phyloP scores from a whole-genome alignment of 1,140 invertebrate genomes.

The Drosophila lacteicornis region DNA sequence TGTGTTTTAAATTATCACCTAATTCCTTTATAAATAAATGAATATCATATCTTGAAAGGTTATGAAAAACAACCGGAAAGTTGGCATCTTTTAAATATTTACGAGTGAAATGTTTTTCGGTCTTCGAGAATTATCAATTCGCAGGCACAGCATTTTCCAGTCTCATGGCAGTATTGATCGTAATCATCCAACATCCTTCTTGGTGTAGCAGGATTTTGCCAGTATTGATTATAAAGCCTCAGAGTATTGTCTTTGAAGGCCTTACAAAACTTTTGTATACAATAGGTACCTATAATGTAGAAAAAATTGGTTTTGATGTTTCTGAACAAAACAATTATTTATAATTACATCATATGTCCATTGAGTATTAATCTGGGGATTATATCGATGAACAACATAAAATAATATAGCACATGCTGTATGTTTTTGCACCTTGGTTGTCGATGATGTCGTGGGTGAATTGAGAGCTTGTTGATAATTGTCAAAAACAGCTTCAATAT shows the following conservation, averaged over 20 bases:
- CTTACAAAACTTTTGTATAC: not conserved
- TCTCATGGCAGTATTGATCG: too few species aligned
- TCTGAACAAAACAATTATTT: not conserved
- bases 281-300: too few species aligned
- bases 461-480: too few species aligned
- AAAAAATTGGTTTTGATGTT: too few species aligned
- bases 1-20: too few species aligned
- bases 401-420: too few species aligned
- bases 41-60: not conserved
- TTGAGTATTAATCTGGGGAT: not conserved
- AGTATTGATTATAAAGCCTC: not conserved
- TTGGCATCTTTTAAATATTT: not conserved
- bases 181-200: too few species aligned
- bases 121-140: not conserved
- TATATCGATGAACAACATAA: too few species aligned
- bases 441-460: too few species aligned
- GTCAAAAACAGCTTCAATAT: too few species aligned
- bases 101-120: not conserved
- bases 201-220: not conserved
- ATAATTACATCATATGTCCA: not conserved
- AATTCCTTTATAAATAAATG: conserved; percentile 5
- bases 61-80: not conserved
- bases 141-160: too few species aligned
- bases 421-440: not conserved
- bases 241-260: not conserved